Base-by-base conservation (phyloP, 2,888 invertebrate genomes). In the Embidobia sp. region DNA sequence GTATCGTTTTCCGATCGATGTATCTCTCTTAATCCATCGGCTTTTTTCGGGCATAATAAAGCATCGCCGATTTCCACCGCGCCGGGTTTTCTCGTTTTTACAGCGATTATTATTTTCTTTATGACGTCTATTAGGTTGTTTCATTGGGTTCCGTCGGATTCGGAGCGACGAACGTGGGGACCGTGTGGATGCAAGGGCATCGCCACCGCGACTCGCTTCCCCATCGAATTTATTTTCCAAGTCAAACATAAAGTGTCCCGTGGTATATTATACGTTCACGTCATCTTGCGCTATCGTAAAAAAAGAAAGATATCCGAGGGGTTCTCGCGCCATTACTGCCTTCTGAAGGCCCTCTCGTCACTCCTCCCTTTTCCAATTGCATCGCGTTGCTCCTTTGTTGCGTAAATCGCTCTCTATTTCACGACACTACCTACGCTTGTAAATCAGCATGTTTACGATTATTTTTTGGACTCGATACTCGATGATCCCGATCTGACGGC, bases 281-380 rank as follows among this genome's bases (percentile, higher is more conserved):
- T 81, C 83, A 83, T 84, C 84, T 84, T 84, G 83, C 79, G 79
- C 80, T 80, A 83, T 84, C 84, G 83, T 85, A 85, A 85, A 84
- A 83, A 81, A 79, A 73, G 78, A 79, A 78, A 78, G 79, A 78
- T 76, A 79, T 79, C 77, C 77, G 77, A 78, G 67, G 75, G 77
- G 77, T 72, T 64, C 63, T 61, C 37, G 76, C 77, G 72, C 79
- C 77, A 79, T 72, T 73, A 63, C 69, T 42, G 49, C 49, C 79
- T 64, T 74, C 66, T 80, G 73, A 79, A 79, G 74, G 57, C 57
- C 57, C 59, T 59, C 53, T 63, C 72, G 66, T 59, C 53, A 64
- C 33, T 40, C 48, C 59, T 74, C 76, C 67, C 67, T 64, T 72
- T 46, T 73, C 67, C 49, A 49, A 55, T 61, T 63, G 44, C 70